A percentile compares a stretch with the other conserved stretches of the same genome.
phyloP scores from a whole-genome alignment of 2,888 invertebrate species.

The Pseudococcus viburni region DNA sequence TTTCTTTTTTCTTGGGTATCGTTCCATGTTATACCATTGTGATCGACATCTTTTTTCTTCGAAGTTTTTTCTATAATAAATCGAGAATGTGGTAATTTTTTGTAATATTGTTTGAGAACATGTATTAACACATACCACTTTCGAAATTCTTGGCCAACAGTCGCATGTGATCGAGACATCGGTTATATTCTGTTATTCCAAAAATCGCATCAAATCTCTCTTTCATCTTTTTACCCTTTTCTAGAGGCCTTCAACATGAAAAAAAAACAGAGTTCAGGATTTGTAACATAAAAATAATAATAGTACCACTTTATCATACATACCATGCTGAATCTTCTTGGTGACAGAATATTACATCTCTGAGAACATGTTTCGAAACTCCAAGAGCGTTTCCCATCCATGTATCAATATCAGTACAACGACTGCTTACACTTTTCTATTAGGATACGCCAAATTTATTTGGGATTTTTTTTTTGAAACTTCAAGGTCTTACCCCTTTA shows the following conservation, averaged over 20 bases:
- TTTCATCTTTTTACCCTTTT: slow-evolving; percentile 93
- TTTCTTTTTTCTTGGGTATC: slow-evolving; percentile 75
- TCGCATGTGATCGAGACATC: slow-evolving; percentile 84
- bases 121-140: neutral
- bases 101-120: neutral
- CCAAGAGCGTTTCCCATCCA: slow-evolving; percentile 83
- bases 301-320: slow-evolving; percentile 43
- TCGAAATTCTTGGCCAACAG: slow-evolving; percentile 75
- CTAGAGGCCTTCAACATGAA: slow-evolving; percentile 81
- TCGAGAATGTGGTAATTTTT: neutral
- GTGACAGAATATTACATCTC: slow-evolving; percentile 98
- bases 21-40: slow-evolving; percentile 73
- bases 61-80: slow-evolving; percentile 69
- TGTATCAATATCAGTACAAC: slow-evolving; percentile 81
- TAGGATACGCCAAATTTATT: too few relatives aligned
- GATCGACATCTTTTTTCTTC: slow-evolving; percentile 68
- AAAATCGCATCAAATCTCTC: slow-evolving; percentile 98
- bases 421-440: slow-evolving; percentile 74
- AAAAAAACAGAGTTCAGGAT: neutral
- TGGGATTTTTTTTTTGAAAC: too few relatives aligned
- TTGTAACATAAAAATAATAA: slow-evolving; percentile 60
- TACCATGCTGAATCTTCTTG: slow-evolving; percentile 96
- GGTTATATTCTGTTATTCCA: slow-evolving; percentile 92
- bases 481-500: too few relatives aligned
- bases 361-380: slow-evolving; percentile 94